Percentiles rank a stretch among this genome's conserved stretches.
Evolutionary conservation across 2,797 vertebrate species (phyloP).

Genomic region (Ptychadena robeensis): DNA sequence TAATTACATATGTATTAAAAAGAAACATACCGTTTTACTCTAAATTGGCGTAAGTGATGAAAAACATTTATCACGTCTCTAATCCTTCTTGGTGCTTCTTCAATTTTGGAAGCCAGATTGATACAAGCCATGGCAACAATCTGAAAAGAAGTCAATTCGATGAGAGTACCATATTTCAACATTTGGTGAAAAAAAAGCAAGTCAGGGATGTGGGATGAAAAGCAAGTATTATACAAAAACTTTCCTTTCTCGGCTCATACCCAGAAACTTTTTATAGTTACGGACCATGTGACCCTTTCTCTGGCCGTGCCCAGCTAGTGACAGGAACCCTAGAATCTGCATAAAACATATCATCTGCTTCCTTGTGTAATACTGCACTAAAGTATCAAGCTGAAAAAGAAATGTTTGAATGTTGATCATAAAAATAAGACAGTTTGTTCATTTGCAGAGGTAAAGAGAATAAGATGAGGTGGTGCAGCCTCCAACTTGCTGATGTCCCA

Average conservation of each 20-base stretch:
- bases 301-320: neutral
- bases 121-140: slow-evolving; percentile 99
- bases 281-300: too few species aligned
- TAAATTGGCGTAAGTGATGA: slow-evolving; percentile 90
- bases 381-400: too few species aligned
- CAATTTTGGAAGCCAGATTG: slow-evolving; percentile 97
- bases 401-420: too few species aligned
- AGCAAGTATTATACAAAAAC: neutral
- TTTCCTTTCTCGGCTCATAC: too few species aligned
- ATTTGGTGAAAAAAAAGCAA: neutral
- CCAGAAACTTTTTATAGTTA: neutral
- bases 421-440: too few species aligned
- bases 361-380: too few species aligned
- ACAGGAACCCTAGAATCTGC: neutral
- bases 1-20: neutral
- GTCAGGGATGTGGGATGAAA: neutral
- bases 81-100: slow-evolving; percentile 95
- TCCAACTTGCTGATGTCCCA: too few species aligned
- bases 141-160: slow-evolving; percentile 72
- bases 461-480: too few species aligned
- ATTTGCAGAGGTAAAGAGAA: too few species aligned
- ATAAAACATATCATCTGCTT: neutral
- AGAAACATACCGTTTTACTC: slow-evolving; percentile 94
- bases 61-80: slow-evolving; percentile 98
- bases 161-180: slow-evolving; percentile 52